phyloP scores from a whole-genome alignment of 2,888 invertebrate genomes.

The Tromatobia lineatoria region DNA sequence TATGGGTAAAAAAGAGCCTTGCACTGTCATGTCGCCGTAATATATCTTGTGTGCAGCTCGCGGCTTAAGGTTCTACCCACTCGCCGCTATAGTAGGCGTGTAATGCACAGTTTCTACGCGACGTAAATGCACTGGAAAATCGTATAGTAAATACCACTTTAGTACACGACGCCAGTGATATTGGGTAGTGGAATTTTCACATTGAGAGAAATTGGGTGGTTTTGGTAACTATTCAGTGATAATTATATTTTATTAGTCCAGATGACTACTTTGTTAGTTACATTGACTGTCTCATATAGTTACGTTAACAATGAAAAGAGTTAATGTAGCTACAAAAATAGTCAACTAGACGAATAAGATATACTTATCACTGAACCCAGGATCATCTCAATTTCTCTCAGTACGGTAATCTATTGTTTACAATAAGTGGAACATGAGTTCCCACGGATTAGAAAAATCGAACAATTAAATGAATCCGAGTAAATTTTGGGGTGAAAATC shows the following conservation, averaged over 20 bases:
- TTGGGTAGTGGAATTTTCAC: not conserved
- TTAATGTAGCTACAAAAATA: too few species aligned
- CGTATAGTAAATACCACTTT: conserved; percentile 1
- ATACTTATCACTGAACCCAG: too few species aligned
- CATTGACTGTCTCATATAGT: too few species aligned
- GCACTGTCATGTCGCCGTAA: conserved; percentile 30
- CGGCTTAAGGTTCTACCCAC: conserved; percentile 29
- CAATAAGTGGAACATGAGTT: not conserved
- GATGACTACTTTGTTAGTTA: too few species aligned
- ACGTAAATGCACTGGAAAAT: conserved; percentile 7
- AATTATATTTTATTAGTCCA: too few species aligned
- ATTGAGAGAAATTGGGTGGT: too few species aligned
- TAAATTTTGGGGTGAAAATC: too few species aligned
- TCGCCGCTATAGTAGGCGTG: conserved; percentile 26
- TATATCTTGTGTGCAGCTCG: not conserved
- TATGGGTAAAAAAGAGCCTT: conserved; percentile 19
- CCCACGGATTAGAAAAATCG: not conserved
- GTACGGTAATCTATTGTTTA: conserved; percentile 2
- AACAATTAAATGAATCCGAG: not conserved
- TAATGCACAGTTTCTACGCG: conserved; percentile 15
- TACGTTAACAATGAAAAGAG: too few species aligned
- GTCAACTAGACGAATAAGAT: too few species aligned
- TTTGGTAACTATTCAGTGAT: too few species aligned
- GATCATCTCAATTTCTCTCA: too few species aligned
- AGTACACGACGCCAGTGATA: not conserved